Evolutionary conservation across 2,113 vertebrate species (phyloP), one percentile per base, ranked within the genome.

Genomic region (Rhipidura dahli): DNA sequence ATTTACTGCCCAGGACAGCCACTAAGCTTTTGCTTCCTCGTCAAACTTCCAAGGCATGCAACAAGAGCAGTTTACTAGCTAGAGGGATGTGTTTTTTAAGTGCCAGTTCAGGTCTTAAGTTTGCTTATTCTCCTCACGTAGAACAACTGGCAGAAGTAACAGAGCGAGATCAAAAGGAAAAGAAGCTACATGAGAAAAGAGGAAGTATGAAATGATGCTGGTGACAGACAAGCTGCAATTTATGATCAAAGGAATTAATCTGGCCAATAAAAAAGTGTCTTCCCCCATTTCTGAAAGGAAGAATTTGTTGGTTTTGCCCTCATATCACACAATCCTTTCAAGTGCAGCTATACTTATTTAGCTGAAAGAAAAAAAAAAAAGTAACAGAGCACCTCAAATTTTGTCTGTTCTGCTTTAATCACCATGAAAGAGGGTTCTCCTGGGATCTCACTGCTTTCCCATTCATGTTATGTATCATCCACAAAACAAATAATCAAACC

Each of bases 131-230:
- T 66, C 30, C 60, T 97, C 95, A 97, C 31, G 5, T 93, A 95
- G 59, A 51, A 56, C 64, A 70, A 72, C 78, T 93, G 90, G 93
- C 83, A 93, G 83, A 93, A 92, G 39, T 81, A 95, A 95, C 88
- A 83, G 85, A 81, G 76, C 1, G 15, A 96, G 93, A 97, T 97
- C 95, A 97, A 96, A 97, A 94, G 93, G 40, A 83, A 88, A 83
- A 78, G 79, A 92, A 96, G 78, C 45, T 61, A 83, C 68, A 96
- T 22, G 75, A 70, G 78, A 63, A 83, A 90, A 93, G 86, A 89
- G 59, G 85, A 87, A 95, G 83, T 89, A 96, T 78, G 90, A 94
- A 97, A 93, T 94, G 86, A 88, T 81, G 20, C 90, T 87, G 71
- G 85, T 88, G 94, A 95, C 59, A 81, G 93, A 78, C 77, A 89